Conservation (phyloP, 64 coral and sea anemone species). For the Dendrophyllia cribrosa region DNA sequence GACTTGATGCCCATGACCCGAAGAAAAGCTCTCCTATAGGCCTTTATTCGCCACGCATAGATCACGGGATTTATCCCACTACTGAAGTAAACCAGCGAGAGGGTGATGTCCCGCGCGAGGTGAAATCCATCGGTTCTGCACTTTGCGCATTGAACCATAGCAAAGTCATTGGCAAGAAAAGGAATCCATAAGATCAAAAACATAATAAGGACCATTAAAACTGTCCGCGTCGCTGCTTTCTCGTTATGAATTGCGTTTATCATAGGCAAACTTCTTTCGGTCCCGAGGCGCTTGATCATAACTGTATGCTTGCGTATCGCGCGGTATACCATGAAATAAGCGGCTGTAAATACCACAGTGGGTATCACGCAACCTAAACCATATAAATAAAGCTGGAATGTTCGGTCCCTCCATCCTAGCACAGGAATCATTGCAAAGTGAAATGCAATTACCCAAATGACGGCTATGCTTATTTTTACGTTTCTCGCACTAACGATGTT, state of each 20-base stretch:
- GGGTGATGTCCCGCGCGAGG: constrained; percentile 38
- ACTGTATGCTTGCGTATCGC: constrained; percentile 19
- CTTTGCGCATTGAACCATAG: constrained; percentile 52
- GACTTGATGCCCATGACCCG: not conserved
- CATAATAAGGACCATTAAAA: constrained; percentile 22
- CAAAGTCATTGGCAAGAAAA: constrained; percentile 33
- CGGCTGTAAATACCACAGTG: constrained; percentile 1
- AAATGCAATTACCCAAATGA: constrained; percentile 45
- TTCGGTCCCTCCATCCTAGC: constrained; percentile 40
- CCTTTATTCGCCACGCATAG: constrained; percentile 41
- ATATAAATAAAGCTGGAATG: constrained; percentile 68
- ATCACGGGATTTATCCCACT: constrained; percentile 62
- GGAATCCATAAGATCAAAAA: constrained; percentile 52
- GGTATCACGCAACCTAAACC: constrained; percentile 35
- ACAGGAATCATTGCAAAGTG: constrained; percentile 48
- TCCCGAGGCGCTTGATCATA: not conserved
- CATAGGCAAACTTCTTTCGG: not conserved
- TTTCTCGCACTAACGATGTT: not conserved
- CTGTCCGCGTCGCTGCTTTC: constrained; percentile 48
- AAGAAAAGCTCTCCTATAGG: constrained; percentile 40
- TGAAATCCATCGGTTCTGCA: constrained; percentile 37
- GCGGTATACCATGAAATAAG: constrained; percentile 36
- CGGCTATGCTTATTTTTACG: not conserved
- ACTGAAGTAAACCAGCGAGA: constrained; percentile 61
- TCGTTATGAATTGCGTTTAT: constrained; percentile 19